phyloP scores from a whole-genome alignment of 2,797 vertebrate genomes.

The Diglossa cyanea region DNA sequence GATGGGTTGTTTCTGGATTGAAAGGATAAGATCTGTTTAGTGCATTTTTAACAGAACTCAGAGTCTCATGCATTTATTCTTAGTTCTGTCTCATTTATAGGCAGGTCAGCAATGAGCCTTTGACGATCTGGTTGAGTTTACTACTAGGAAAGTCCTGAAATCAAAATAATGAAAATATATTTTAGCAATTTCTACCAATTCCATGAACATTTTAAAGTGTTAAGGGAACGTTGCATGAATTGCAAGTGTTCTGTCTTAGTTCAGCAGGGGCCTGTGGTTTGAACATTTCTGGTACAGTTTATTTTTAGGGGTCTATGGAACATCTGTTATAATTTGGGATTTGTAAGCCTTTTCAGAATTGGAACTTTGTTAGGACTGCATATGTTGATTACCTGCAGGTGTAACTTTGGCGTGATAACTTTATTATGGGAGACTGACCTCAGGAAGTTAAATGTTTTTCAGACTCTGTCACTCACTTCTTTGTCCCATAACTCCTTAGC shows the following conservation, averaged over 20 bases:
- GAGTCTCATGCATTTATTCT: neutral
- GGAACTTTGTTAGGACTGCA: neutral
- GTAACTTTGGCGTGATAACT: neutral
- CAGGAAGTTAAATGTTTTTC: neutral
- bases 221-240: neutral
- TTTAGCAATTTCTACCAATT: neutral
- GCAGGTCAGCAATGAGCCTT: neutral
- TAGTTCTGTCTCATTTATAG: neutral
- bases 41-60: neutral
- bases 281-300: neutral
- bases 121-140: neutral
- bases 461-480: neutral
- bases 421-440: neutral
- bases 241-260: neutral
- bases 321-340: neutral
- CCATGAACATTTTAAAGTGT: neutral
- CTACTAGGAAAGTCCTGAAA: neutral
- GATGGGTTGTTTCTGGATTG: neutral
- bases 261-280: neutral
- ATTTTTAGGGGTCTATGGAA: neutral
- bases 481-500: neutral
- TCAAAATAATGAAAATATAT: neutral
- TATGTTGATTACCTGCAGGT: neutral
- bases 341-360: neutral
- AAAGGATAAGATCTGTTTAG: neutral